Evolutionary conservation across 2,113 vertebrate species (phyloP).

Genomic region (Bubalus kerabau): DNA sequence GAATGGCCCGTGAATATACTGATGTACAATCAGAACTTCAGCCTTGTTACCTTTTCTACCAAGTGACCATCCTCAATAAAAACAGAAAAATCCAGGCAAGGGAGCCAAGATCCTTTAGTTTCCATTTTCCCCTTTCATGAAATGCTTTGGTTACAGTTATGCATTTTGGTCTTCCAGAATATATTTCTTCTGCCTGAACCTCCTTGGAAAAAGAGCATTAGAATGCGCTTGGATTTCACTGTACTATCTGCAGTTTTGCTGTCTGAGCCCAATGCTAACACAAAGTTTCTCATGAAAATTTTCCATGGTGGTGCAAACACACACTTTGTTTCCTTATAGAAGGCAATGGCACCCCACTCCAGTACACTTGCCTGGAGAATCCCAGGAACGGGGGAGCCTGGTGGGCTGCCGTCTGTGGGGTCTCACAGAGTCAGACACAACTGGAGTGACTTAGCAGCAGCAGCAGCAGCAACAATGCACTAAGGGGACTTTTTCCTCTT

Average conservation of each 20-base stretch:
- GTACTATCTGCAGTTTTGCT: neutral
- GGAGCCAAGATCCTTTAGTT: neutral
- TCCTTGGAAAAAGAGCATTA: neutral
- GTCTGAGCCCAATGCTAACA: neutral
- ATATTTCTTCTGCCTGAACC: neutral
- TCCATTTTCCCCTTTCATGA: neutral
- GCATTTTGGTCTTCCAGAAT: neutral
- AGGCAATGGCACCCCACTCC: no score
- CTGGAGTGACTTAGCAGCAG: no score
- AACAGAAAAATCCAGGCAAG: neutral
- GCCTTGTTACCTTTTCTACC: neutral
- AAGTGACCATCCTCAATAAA: neutral
- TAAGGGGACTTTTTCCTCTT: slow-evolving; percentile 68
- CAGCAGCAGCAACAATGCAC: neutral
- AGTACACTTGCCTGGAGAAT: no score
- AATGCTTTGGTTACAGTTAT: neutral
- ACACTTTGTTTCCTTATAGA: slow-evolving; percentile 53
- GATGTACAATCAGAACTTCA: neutral
- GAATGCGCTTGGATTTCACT: neutral
- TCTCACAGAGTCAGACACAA: no score
- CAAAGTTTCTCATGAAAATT: slow-evolving; percentile 33
- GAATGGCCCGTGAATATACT: neutral
- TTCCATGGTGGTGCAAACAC: neutral
- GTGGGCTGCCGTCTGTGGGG: no score
- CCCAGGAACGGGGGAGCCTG: no score